Percentiles rank a stretch among this genome's conserved stretches.
phyloP scores from a whole-genome alignment of 1,140 invertebrate genomes.

The Chironomus striatipennis region DNA sequence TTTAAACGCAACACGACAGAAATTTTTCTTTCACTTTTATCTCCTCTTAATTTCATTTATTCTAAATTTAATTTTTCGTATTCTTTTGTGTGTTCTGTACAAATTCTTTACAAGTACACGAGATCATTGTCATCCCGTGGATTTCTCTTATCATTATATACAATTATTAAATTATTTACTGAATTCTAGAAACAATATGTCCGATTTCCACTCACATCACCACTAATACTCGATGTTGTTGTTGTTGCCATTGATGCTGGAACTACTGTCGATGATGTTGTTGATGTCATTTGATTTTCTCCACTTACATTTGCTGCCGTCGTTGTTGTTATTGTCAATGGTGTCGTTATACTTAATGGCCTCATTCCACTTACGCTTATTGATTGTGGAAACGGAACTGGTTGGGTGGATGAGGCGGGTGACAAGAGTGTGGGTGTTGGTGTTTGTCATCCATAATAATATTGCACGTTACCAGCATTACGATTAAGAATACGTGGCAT shows the following conservation, averaged over 20 bases:
- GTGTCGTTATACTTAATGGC: slow-evolving; percentile 1
- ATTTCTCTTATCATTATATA: slow-evolving; percentile 18
- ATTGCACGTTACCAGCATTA: slow-evolving; percentile 9
- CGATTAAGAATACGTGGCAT: background rate
- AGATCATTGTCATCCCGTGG: background rate
- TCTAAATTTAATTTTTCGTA: too few species aligned
- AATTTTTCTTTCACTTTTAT: too few species aligned
- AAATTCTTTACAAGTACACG: background rate
- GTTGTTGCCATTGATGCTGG: background rate
- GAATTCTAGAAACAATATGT: slow-evolving; percentile 23
- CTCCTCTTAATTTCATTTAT: too few species aligned
- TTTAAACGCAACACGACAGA: too few species aligned
- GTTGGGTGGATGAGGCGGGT: background rate
- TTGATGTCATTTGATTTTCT: background rate
- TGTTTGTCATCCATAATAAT: slow-evolving; percentile 22
- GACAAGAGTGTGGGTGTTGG: background rate
- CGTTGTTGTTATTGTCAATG: slow-evolving; percentile 1
- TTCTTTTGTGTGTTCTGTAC: too few species aligned
- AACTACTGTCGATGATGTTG: background rate
- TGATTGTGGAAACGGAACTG: background rate
- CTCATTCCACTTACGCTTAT: background rate
- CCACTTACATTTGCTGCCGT: background rate
- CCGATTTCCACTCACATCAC: background rate
- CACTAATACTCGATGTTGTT: background rate
- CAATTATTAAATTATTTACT: slow-evolving; percentile 16